Evolutionary conservation across 1,140 invertebrate genomes (phyloP).

Genomic region (Microplitis mediator): DNA sequence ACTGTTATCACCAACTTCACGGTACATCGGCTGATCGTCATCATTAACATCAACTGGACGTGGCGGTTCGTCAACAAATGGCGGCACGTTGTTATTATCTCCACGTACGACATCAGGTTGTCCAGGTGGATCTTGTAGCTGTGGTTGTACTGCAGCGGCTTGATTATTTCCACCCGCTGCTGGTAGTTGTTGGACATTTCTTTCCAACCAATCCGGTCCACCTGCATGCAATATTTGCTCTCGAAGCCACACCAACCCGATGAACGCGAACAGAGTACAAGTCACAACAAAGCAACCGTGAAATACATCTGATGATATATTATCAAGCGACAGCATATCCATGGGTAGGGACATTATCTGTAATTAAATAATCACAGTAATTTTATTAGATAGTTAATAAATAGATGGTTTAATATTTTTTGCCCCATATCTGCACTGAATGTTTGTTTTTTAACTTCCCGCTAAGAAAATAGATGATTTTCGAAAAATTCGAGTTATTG

Average conservation of each 20-base stretch:
- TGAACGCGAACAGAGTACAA: conserved; percentile 95
- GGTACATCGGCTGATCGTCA: conserved; percentile 34
- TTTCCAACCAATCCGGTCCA: conserved; percentile 92
- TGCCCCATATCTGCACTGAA: too few species aligned
- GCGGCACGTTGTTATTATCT: conserved; percentile 61
- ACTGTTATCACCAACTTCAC: conserved; percentile 38
- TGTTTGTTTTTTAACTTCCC: too few species aligned
- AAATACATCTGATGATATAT: conserved; percentile 90
- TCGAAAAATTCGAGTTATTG: too few species aligned
- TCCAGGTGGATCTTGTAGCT: conserved; percentile 38
- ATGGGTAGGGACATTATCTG: conserved; percentile 82
- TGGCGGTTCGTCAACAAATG: conserved; percentile 50
- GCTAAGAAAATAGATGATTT: too few species aligned
- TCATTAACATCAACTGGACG: conserved; percentile 9
- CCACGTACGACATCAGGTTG: conserved; percentile 42
- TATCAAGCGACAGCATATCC: conserved; percentile 92
- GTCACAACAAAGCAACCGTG: conserved; percentile 96
- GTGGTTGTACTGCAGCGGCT: conserved; percentile 32
- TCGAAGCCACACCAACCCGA: conserved; percentile 94
- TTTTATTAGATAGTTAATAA: too few species aligned
- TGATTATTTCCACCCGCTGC: conserved; percentile 51
- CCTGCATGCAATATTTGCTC: conserved; percentile 98
- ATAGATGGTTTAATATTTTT: too few species aligned
- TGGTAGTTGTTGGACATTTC: conserved; percentile 60
- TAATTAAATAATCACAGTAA: not conserved